Evolutionary conservation across 2,797 vertebrate species (phyloP).

Genomic region (Smutsia temminckii): DNA sequence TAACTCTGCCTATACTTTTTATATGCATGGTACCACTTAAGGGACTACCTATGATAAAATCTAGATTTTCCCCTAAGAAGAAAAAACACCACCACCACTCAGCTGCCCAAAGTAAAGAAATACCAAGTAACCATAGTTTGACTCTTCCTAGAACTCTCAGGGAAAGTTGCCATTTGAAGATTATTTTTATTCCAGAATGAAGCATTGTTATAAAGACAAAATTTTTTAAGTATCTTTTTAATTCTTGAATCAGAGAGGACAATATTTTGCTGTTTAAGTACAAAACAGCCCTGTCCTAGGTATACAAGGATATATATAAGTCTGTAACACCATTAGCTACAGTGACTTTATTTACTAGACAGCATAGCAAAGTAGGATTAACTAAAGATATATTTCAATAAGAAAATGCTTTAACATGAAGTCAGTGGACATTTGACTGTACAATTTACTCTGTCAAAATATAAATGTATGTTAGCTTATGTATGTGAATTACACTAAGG

Average conservation of each 20-base stretch:
- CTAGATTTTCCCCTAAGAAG: background rate
- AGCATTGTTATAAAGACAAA: conserved; percentile 13
- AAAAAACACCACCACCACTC: background rate
- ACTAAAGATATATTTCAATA: conserved; percentile 74
- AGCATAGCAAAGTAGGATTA: conserved; percentile 72
- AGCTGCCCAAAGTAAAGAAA: background rate
- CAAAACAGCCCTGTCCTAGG: conserved; percentile 66
- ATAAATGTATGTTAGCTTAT: conserved; percentile 56
- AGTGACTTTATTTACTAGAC: conserved; percentile 65
- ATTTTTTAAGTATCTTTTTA: conserved; percentile 32
- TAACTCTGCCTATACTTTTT: background rate
- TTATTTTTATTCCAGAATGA: conserved; percentile 49
- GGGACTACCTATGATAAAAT: background rate
- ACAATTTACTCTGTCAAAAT: conserved; percentile 67
- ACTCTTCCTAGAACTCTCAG: background rate
- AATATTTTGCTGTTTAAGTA: conserved; percentile 55
- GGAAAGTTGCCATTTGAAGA: background rate
- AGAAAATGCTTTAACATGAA: conserved; percentile 62
- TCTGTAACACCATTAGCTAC: conserved; percentile 68
- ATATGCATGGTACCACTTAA: background rate
- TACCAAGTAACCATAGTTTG: background rate
- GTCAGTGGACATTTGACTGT: conserved; percentile 66
- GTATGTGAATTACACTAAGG: conserved; percentile 48
- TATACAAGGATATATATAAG: conserved; percentile 58
- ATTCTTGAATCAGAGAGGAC: conserved; percentile 61